Evolutionary conservation across 2,113 vertebrate genomes (phyloP).

Genomic region (Cynocephalus volans): DNA sequence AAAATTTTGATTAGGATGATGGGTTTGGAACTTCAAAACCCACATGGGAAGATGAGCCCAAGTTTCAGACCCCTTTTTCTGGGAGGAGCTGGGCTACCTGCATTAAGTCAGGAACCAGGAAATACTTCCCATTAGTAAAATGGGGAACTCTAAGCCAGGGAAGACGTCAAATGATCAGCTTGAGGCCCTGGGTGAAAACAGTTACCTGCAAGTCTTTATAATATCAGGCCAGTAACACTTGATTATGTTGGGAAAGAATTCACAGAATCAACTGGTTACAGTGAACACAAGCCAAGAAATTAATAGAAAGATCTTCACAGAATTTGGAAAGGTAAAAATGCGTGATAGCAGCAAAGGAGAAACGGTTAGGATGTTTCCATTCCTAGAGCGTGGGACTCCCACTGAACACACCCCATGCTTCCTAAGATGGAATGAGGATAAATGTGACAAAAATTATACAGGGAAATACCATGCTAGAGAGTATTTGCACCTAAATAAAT

Average conservation of each 20-base stretch:
- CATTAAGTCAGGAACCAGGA: background rate
- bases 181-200: background rate
- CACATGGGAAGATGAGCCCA: background rate
- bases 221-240: background rate
- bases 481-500: background rate
- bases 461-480: background rate
- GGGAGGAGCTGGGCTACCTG: background rate
- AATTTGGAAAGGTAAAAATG: background rate
- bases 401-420: background rate
- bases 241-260: background rate
- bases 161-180: background rate
- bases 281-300: background rate
- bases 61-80: background rate
- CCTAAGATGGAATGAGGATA: background rate
- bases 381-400: background rate
- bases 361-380: background rate
- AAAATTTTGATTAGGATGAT: background rate
- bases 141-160: background rate
- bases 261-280: background rate
- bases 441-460: background rate
- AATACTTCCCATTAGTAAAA: background rate
- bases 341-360: background rate
- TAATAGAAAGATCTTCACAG: background rate
- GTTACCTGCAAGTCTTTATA: background rate
- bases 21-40: background rate